Evolutionary conservation across 2,113 vertebrate species (phyloP).

Genomic region (Chinchilla lanigera): DNA sequence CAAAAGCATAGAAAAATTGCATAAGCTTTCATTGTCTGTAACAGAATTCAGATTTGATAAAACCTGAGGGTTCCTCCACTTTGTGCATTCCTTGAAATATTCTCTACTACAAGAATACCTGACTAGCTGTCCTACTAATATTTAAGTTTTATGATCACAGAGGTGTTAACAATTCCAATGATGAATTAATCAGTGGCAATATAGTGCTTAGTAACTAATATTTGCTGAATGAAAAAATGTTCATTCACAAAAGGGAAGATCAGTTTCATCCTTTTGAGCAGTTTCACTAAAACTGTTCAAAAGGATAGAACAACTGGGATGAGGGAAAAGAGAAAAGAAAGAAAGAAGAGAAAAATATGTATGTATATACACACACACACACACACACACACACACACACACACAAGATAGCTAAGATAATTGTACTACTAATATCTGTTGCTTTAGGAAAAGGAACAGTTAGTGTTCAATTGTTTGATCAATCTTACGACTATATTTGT

Average conservation of each 20-base stretch:
- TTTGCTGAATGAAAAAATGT: neutral
- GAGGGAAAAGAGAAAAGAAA: no score
- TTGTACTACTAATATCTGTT: no score
- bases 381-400: no score
- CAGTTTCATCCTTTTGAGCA: no score
- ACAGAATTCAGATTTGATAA: neutral
- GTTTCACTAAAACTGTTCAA: no score
- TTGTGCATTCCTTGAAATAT: neutral
- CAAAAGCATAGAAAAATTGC: neutral
- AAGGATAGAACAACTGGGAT: no score
- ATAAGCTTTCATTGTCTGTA: neutral
- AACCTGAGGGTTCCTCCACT: accelerated
- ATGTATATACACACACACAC: no score
- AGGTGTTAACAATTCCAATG: neutral
- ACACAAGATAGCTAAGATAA: no score
- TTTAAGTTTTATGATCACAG: neutral
- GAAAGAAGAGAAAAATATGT: no score
- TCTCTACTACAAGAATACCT: neutral
- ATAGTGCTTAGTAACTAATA: neutral
- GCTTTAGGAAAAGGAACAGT: no score
- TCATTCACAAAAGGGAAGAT: neutral
- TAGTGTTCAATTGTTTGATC: no score
- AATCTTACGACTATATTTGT: no score
- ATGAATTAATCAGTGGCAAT: neutral
- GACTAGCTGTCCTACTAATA: neutral